These are phyloP conservation scores for Xanthorhoe designata DNA, from an alignment of 2,888 invertebrate genomes.

Conservation along the genomic window DNA sequence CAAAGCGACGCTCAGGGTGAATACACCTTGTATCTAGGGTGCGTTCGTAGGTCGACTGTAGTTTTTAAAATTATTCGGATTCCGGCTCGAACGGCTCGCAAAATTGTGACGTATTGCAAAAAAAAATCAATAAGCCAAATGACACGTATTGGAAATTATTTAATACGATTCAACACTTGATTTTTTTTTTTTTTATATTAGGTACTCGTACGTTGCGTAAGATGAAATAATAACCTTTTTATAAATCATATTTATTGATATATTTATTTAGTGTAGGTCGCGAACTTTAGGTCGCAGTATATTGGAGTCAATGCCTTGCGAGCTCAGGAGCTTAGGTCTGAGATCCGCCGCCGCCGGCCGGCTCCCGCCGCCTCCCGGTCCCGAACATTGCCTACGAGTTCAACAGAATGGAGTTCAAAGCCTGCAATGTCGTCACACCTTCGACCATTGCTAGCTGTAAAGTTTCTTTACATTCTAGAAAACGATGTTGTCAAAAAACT, in stretches of 20 bases:
- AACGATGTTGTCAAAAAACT: conserved; percentile 13
- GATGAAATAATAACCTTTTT: background rate
- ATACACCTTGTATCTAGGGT: conserved; percentile 71
- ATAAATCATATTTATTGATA: conserved; percentile 7
- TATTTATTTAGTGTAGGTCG: conserved; percentile 21
- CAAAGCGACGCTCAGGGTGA: conserved; percentile 62
- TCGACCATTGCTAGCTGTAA: conserved; percentile 39
- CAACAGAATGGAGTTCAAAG: conserved; percentile 46
- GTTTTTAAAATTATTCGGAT: conserved; percentile 44
- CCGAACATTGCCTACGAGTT: conserved; percentile 51
- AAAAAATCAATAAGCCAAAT: conserved; percentile 41
- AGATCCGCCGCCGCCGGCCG: conserved; percentile 34
- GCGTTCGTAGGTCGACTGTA: conserved; percentile 58
- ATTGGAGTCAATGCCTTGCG: conserved; percentile 27
- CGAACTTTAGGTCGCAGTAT: conserved; percentile 17
- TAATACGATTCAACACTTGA: conserved; percentile 16
- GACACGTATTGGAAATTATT: conserved; percentile 28
- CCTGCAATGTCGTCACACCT: conserved; percentile 43
- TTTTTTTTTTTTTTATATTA: conserved; percentile 6
- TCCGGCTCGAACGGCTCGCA: conserved; percentile 30
- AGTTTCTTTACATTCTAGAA: conserved; percentile 24
- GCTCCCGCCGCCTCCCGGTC: conserved; percentile 46
- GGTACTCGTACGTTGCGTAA: background rate
- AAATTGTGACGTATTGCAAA: conserved; percentile 33
- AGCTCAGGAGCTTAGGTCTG: background rate